These are phyloP conservation scores for Pinna nobilis DNA, from an alignment of 1,140 invertebrate species.

Conservation along the genomic window DNA sequence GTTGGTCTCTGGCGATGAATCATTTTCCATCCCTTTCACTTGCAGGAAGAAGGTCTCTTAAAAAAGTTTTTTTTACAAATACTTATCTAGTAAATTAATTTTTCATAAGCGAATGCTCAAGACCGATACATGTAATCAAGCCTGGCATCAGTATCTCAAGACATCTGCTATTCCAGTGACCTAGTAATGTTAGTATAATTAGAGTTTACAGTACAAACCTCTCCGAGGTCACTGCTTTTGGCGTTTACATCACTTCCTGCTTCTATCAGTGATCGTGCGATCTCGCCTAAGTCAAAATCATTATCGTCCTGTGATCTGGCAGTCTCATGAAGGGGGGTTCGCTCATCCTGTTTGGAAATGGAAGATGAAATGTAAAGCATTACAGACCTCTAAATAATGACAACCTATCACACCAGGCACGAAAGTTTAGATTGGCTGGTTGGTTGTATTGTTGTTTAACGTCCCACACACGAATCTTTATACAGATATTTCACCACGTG, in stretches of 20 bases:
- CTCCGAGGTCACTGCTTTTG: constrained; percentile 69
- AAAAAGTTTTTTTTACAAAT: no score
- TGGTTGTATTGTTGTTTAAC: no score
- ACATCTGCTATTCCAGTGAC: background rate
- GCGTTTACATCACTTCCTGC: constrained; percentile 70
- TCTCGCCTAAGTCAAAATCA: constrained; percentile 63
- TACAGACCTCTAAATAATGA: constrained; percentile 6
- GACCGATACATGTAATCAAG: no score
- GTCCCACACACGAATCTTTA: no score
- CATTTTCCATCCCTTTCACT: no score
- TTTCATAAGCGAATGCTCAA: no score
- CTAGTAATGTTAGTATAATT: background rate
- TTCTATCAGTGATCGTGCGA: constrained; percentile 63
- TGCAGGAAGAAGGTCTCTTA: no score
- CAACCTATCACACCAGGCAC: background rate
- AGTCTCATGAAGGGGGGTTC: constrained; percentile 71
- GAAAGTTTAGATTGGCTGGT: no score
- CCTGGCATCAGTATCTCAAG: no score
- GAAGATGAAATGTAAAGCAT: background rate
- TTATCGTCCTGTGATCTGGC: constrained; percentile 61
- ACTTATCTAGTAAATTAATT: no score
- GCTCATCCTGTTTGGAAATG: constrained; percentile 62
- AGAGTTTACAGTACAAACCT: constrained; percentile 25
- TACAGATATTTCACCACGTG: no score
- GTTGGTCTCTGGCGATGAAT: no score